These are phyloP conservation scores for Zosterops lateralis DNA, from an alignment of 2,113 vertebrate species.

Conservation along the genomic window DNA sequence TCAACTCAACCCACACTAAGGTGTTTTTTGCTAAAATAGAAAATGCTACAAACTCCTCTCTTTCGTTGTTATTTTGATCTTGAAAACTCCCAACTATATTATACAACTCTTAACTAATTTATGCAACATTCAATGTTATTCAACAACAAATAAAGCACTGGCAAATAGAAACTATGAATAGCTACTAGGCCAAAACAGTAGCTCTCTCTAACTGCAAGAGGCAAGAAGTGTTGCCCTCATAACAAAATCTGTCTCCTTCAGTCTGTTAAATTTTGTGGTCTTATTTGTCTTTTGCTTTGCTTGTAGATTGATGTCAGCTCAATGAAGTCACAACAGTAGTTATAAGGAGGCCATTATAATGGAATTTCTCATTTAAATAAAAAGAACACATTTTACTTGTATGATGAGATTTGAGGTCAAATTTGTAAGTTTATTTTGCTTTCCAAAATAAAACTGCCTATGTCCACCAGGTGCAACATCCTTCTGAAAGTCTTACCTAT, in stretches of 20 bases:
- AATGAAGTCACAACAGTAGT: background rate
- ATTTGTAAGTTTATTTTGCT: background rate
- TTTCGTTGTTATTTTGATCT: background rate
- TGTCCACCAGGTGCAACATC: background rate
- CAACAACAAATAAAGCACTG: background rate
- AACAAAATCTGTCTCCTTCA: background rate
- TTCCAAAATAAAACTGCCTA: background rate
- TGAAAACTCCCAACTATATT: background rate
- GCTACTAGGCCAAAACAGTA: background rate
- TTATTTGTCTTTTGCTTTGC: background rate
- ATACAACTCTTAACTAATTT: background rate
- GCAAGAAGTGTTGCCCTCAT: background rate
- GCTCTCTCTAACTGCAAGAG: accelerated
- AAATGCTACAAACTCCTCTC: background rate
- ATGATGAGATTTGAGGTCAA: background rate
- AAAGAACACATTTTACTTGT: background rate
- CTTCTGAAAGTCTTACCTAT: constrained; percentile 78
- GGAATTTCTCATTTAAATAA: background rate
- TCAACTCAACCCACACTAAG: background rate
- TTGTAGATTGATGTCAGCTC: background rate
- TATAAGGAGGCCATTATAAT: background rate
- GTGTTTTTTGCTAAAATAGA: background rate
- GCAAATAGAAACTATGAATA: background rate
- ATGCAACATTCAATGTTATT: background rate
- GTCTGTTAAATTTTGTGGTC: background rate